Conservation (phyloP, 1,140 invertebrate species). For the Littorina saxatilis region DNA sequence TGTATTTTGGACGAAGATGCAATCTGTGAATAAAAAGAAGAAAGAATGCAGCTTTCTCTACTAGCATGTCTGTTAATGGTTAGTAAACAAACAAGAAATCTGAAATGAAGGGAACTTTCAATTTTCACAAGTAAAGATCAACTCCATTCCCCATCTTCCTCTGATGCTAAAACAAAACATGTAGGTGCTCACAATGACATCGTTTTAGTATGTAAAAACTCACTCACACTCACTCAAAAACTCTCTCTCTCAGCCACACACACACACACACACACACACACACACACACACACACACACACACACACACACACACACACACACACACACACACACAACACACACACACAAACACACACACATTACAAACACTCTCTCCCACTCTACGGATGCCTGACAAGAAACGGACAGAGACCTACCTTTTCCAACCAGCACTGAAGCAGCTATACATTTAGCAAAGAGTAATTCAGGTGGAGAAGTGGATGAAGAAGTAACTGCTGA, state of each 20-base stretch:
- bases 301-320: background rate
- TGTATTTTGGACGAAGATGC: background rate
- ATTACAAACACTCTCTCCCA: background rate
- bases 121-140: too few species aligned
- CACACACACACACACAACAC: background rate
- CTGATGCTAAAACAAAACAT: too few species aligned
- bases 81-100: too few species aligned
- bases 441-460: background rate
- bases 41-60: background rate
- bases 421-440: conserved; percentile 6
- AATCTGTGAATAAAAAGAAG: background rate
- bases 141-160: too few species aligned
- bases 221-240: too few species aligned
- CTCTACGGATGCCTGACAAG: background rate
- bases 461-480: background rate
- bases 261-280: background rate
- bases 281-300: background rate
- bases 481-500: background rate
- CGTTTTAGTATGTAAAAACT: too few species aligned
- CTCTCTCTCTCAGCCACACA: too few species aligned
- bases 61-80: too few species aligned
- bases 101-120: too few species aligned
- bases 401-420: conserved; percentile 11
- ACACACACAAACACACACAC: background rate
- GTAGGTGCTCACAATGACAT: too few species aligned